Conservation (phyloP, 2,888 invertebrate species). For the Lamproptera curius region DNA sequence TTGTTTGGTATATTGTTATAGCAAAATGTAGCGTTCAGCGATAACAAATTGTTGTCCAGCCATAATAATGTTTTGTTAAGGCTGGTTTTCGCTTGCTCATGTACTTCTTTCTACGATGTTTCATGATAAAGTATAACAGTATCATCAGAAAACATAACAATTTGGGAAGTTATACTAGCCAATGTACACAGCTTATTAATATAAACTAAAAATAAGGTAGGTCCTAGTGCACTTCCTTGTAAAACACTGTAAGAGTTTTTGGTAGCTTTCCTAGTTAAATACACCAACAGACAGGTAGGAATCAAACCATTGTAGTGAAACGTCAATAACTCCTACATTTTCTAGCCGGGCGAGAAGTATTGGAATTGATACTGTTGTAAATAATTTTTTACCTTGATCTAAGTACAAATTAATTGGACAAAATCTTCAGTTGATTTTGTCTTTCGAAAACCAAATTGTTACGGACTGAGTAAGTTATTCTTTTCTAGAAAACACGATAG, state of each 20-base stretch:
- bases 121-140: background rate
- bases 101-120: background rate
- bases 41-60: background rate
- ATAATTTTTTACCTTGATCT: too few relatives aligned
- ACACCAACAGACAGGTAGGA: background rate
- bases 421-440: slow-evolving; percentile 5
- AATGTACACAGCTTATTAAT: background rate
- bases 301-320: background rate
- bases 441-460: slow-evolving; percentile 6
- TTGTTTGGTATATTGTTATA: too few relatives aligned
- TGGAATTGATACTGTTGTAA: too few relatives aligned
- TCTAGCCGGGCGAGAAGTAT: too few relatives aligned
- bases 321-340: too few relatives aligned
- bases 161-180: background rate
- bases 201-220: background rate
- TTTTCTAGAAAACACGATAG: too few relatives aligned
- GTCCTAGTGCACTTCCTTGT: background rate
- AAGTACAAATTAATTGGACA: background rate
- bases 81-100: background rate
- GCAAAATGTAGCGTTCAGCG: background rate
- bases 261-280: background rate
- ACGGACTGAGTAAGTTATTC: background rate
- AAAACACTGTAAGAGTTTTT: background rate
- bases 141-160: slow-evolving; percentile 1
- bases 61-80: background rate